Evolutionary conservation across 2,888 invertebrate species (phyloP), one percentile per base, ranked within the genome.

Genomic region (Pammene fasciana): DNA sequence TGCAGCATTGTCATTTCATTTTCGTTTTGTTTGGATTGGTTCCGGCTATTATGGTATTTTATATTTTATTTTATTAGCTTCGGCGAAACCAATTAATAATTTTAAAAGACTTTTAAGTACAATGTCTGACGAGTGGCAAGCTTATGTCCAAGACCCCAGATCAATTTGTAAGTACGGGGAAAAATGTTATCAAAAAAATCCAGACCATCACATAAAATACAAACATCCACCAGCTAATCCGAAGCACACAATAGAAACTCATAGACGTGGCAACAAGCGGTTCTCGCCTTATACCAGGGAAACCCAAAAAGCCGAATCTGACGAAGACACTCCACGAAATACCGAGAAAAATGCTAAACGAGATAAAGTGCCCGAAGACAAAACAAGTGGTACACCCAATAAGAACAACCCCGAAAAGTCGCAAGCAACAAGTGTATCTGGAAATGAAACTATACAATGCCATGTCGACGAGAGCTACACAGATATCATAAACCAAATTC

Each of bases 131-230:
- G 86, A 88, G 70, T 89, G 89, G 87, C 74, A 82, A 73, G 78
- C 78, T 9, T 91, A 87, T 65, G 76, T 82, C 7, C 79, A 85
- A 61, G 93, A 93, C 77, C 70, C 86, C 8, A 93, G 96, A 84
- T 89, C 86, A 52, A 85, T 94, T 56, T 98, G 98, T 84, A 95
- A 95, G 88, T 97, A 96, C 83, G 96, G 97, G 64, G 84, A 82
- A 6, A 94, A 95, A 75, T 98, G 98, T 85, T 97, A 97, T 84
- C 97, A 97, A 81, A 96, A 95, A 81, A 97, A 97, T 90, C 91
- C 95, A 0, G 89, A 91, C 0, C 98, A 98, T 89, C 93, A 93
- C 67, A 88, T 93, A 70, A 95, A 95, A 79, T 98, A 94, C 75
- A 97, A 96, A 86, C 97, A 97, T 85, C 96, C 96, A 11, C 92